Conservation (phyloP, 37 sponge, comb jelly and placozoan genomes). For the Cliona cf. orientalis region DNA sequence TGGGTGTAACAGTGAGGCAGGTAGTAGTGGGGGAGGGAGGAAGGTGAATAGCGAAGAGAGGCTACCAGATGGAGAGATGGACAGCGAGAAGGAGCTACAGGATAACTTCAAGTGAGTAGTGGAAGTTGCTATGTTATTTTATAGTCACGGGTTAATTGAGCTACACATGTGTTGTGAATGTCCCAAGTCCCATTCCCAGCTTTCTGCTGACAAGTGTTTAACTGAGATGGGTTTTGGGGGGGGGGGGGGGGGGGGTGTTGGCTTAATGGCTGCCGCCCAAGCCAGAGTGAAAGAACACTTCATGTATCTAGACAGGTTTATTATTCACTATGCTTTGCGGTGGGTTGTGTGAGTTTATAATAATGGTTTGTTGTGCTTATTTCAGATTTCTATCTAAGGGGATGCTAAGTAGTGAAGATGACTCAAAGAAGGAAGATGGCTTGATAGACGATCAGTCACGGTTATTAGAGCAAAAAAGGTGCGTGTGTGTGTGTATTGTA, state of each 20-base stretch:
- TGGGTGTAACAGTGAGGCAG: neutral
- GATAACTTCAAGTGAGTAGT: conserved; percentile 20
- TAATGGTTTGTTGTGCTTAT: neutral
- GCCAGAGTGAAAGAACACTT: neutral
- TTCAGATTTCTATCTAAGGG: conserved; percentile 38
- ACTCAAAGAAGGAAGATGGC: neutral
- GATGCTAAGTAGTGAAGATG: neutral
- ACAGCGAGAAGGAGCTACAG: neutral
- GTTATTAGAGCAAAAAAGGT: conserved; percentile 7
- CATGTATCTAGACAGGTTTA: neutral
- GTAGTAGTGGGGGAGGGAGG: neutral
- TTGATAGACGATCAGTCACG: neutral
- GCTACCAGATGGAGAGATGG: neutral
- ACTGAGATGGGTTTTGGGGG: too few species aligned
- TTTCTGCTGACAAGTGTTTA: too few species aligned
- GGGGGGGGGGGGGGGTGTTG: neutral
- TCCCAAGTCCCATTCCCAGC: too few species aligned
- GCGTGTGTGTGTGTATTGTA: too few species aligned
- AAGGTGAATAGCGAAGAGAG: neutral
- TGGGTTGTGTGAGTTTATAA: neutral
- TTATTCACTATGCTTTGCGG: neutral
- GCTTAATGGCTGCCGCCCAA: neutral
- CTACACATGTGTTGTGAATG: too few species aligned
- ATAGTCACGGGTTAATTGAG: too few species aligned
- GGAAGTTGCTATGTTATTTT: too few species aligned